Percentiles rank a stretch among this genome's conserved stretches.
phyloP scores from a whole-genome alignment of 2,797 vertebrate species.

The Siniperca scherzeri region DNA sequence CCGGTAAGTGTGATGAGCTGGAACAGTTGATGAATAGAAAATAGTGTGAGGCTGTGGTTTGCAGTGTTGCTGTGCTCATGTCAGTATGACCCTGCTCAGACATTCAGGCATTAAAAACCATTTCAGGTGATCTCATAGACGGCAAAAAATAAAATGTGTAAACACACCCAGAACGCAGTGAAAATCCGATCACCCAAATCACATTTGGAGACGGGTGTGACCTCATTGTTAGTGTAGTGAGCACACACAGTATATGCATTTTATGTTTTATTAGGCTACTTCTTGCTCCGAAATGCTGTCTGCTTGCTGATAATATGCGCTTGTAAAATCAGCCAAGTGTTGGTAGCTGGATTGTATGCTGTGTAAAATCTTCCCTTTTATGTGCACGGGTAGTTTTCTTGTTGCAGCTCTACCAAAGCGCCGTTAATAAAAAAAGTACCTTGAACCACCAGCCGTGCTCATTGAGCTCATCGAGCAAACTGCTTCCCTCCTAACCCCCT shows the following conservation, averaged over 20 bases:
- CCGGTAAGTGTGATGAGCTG: constrained; percentile 56
- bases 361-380: constrained; percentile 44
- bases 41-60: constrained; percentile 31
- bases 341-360: constrained; percentile 23
- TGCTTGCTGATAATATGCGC: constrained; percentile 39
- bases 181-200: constrained; percentile 43
- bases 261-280: constrained; percentile 49
- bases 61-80: constrained; percentile 23
- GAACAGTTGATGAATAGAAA: constrained; percentile 55
- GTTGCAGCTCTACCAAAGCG: constrained; percentile 22
- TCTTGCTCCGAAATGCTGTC: constrained; percentile 38
- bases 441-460: constrained; percentile 27
- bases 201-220: constrained; percentile 25
- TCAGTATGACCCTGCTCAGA: constrained; percentile 40
- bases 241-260: constrained; percentile 49
- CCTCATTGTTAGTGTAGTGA: constrained; percentile 47
- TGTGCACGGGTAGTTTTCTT: constrained; percentile 27
- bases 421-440: constrained; percentile 24
- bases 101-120: constrained; percentile 36
- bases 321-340: constrained; percentile 58
- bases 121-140: constrained; percentile 39
- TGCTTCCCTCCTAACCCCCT: constrained; percentile 42
- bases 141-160: constrained; percentile 29
- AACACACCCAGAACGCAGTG: constrained; percentile 15
- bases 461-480: constrained; percentile 41